These are phyloP conservation scores for Orthosia gothica DNA, from an alignment of 2,888 invertebrate genomes.

Conservation along the genomic window DNA sequence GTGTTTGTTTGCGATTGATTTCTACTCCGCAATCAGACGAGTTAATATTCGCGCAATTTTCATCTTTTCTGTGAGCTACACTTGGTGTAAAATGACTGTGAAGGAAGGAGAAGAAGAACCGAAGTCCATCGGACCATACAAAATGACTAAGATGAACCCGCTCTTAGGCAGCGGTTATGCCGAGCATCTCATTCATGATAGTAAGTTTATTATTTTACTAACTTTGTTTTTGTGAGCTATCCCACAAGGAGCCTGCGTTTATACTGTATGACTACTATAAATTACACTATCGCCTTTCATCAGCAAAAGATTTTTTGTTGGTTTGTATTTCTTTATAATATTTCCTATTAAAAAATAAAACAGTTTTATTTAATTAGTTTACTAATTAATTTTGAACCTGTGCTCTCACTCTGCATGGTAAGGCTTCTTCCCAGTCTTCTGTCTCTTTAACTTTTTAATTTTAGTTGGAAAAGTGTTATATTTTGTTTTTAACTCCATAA, in stretches of 20 bases:
- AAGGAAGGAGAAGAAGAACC: slow-evolving; percentile 36
- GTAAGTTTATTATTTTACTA: slow-evolving; percentile 30
- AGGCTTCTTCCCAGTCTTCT: too few relatives aligned
- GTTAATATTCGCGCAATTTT: neutral
- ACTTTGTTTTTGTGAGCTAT: too few relatives aligned
- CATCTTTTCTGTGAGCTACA: neutral
- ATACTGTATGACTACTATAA: too few relatives aligned
- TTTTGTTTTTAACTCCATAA: neutral
- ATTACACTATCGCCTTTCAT: too few relatives aligned
- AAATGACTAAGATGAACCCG: slow-evolving; percentile 29
- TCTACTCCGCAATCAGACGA: neutral
- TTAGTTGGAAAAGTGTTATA: too few relatives aligned
- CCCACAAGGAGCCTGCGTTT: neutral
- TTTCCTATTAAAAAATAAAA: too few relatives aligned
- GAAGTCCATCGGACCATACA: neutral
- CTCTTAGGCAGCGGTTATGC: slow-evolving; percentile 20
- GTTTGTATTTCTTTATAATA: too few relatives aligned
- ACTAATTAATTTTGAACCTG: too few relatives aligned
- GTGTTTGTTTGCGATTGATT: neutral
- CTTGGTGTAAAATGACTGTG: slow-evolving; percentile 38
- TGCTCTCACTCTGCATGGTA: too few relatives aligned
- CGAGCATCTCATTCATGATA: slow-evolving; percentile 35
- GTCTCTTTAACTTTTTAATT: too few relatives aligned
- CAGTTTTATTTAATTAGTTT: too few relatives aligned
- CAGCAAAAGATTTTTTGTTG: too few relatives aligned